These are phyloP conservation scores for Pseudopodoces humilis DNA, from an alignment of 2,113 vertebrate genomes.

Conservation along the genomic window DNA sequence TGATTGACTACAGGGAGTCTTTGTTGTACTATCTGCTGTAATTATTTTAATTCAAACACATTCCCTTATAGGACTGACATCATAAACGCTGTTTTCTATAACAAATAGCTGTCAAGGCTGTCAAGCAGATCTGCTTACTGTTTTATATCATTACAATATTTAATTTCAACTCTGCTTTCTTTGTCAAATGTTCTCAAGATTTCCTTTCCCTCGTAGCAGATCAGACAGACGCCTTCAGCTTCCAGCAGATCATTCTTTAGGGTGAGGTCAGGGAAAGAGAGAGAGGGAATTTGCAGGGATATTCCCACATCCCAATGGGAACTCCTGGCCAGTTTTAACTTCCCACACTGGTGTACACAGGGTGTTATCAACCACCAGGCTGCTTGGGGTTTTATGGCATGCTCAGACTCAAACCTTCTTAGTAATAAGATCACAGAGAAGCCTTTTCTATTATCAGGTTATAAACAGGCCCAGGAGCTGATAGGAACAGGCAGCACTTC, in stretches of 20 bases:
- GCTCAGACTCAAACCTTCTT: background rate
- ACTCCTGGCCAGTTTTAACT: background rate
- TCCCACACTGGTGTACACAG: background rate
- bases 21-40: slow-evolving; percentile 75
- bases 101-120: slow-evolving; percentile 77
- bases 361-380: background rate
- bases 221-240: background rate
- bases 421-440: slow-evolving; percentile 25
- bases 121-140: slow-evolving; percentile 76
- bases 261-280: background rate
- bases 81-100: slow-evolving; percentile 77
- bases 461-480: slow-evolving; percentile 26
- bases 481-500: slow-evolving; percentile 4
- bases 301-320: background rate
- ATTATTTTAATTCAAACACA: slow-evolving; percentile 77
- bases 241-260: background rate
- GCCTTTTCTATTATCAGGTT: slow-evolving; percentile 14
- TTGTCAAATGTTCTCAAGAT: slow-evolving; percentile 59
- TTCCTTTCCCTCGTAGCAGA: slow-evolving; percentile 39
- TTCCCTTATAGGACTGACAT: slow-evolving; percentile 74
- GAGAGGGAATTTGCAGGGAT: background rate
- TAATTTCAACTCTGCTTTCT: slow-evolving; percentile 68
- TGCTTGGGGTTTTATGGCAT: background rate
- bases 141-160: slow-evolving; percentile 76
- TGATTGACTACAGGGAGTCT: slow-evolving; percentile 72